These are phyloP conservation scores for Peromyscus melanophrys DNA, from an alignment of 2,797 vertebrate genomes.

Conservation along the genomic window DNA sequence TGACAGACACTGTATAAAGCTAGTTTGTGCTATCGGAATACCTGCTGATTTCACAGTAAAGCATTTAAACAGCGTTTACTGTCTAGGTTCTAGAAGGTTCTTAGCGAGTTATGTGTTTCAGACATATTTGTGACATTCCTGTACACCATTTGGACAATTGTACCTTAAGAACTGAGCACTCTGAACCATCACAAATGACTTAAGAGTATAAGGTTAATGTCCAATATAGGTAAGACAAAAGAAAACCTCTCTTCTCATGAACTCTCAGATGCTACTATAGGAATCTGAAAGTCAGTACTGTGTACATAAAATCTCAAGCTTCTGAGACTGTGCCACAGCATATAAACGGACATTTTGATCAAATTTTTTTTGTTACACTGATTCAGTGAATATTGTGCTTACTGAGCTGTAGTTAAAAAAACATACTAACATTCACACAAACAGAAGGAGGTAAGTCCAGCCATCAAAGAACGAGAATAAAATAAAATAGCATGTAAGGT, in stretches of 20 bases:
- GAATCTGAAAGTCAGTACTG: neutral
- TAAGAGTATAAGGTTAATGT: neutral
- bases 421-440: neutral
- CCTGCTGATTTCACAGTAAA: slow-evolving; percentile 34
- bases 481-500: neutral
- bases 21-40: slow-evolving; percentile 28
- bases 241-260: neutral
- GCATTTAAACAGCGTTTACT: slow-evolving; percentile 2
- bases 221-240: neutral
- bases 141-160: neutral
- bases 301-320: neutral
- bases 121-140: slow-evolving; percentile 6
- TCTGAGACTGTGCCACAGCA: neutral
- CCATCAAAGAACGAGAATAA: slow-evolving; percentile 38
- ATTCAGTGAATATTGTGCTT: neutral
- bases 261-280: neutral
- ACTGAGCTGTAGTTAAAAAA: neutral
- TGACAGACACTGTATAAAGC: slow-evolving; percentile 28
- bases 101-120: slow-evolving; percentile 48
- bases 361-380: neutral
- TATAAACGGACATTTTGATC: neutral
- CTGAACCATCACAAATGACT: neutral
- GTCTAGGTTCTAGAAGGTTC: slow-evolving; percentile 33
- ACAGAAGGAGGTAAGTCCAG: slow-evolving; percentile 17
- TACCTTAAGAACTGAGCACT: neutral